These are phyloP conservation scores for Macrocentrus cingulum DNA, from an alignment of 1,140 invertebrate genomes.

Conservation along the genomic window DNA sequence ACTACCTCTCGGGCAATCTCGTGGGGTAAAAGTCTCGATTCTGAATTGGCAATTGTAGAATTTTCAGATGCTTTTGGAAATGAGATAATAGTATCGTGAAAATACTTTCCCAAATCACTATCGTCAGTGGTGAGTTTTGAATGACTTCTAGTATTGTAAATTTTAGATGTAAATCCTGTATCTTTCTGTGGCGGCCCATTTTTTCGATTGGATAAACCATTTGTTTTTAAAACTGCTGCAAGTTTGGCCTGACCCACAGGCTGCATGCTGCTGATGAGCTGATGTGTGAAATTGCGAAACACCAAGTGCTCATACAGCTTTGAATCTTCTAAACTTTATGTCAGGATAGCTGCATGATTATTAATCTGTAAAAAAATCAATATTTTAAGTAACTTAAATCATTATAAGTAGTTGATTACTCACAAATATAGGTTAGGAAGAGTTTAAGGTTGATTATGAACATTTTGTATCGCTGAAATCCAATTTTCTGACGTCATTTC, in stretches of 20 bases:
- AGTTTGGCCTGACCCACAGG: conserved; percentile 36
- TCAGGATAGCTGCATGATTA: too few species aligned
- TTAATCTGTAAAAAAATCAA: too few species aligned
- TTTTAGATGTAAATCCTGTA: too few species aligned
- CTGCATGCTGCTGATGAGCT: conserved; percentile 18
- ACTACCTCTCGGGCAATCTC: not conserved
- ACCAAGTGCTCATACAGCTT: too few species aligned
- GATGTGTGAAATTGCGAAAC: too few species aligned
- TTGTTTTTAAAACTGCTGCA: conserved; percentile 26
- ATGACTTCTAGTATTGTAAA: conserved; percentile 4
- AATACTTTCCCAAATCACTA: conserved; percentile 33
- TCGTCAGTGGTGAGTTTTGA: not conserved
- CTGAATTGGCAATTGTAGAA: conserved; percentile 2
- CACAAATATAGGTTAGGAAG: too few species aligned
- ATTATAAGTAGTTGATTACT: too few species aligned
- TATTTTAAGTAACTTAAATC: too few species aligned
- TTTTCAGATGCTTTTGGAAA: not conserved
- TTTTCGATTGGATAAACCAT: not conserved
- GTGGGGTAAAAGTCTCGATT: not conserved
- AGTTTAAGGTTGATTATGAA: too few species aligned
- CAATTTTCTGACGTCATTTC: too few species aligned
- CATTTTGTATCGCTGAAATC: too few species aligned
- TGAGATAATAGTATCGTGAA: conserved; percentile 19
- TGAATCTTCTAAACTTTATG: too few species aligned
- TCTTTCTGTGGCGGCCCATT: not conserved